Evolutionary conservation across 2,797 vertebrate genomes (phyloP).

Genomic region (Catostomus latipinnis): DNA sequence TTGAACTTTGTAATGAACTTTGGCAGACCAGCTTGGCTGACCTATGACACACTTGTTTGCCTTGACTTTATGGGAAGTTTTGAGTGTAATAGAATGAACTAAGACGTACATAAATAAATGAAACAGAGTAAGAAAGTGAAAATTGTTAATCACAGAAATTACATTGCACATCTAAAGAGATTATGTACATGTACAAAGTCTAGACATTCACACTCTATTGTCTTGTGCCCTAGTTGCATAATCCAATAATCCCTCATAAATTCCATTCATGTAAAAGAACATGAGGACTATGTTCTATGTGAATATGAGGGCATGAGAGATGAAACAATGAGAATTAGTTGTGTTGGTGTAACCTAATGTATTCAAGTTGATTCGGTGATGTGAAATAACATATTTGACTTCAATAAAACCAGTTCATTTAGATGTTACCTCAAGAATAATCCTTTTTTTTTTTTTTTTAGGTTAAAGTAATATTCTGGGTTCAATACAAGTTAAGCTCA

Average conservation of each 20-base stretch:
- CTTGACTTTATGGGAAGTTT: conserved; percentile 1
- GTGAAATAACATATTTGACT: no score
- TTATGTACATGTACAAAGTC: background rate
- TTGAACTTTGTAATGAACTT: conserved; percentile 70
- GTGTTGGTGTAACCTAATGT: no score
- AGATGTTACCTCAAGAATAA: no score
- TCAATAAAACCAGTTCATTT: no score
- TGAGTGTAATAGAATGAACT: no score
- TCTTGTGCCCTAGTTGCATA: conserved; percentile 22
- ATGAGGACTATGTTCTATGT: no score
- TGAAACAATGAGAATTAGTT: background rate
- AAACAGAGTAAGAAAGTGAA: background rate
- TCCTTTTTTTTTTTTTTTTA: no score
- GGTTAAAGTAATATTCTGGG: no score
- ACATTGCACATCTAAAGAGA: background rate
- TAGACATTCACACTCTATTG: background rate
- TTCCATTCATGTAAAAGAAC: background rate
- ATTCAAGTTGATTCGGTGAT: no score
- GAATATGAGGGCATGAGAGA: no score
- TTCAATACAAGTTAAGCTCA: no score
- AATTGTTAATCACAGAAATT: background rate
- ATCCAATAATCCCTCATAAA: conserved; percentile 10
- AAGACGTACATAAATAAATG: no score
- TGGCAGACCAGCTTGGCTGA: conserved; percentile 63
- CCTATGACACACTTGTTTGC: conserved; percentile 56